Base-by-base conservation (phyloP, 1,140 invertebrate species). In the Drosophila dunni region DNA sequence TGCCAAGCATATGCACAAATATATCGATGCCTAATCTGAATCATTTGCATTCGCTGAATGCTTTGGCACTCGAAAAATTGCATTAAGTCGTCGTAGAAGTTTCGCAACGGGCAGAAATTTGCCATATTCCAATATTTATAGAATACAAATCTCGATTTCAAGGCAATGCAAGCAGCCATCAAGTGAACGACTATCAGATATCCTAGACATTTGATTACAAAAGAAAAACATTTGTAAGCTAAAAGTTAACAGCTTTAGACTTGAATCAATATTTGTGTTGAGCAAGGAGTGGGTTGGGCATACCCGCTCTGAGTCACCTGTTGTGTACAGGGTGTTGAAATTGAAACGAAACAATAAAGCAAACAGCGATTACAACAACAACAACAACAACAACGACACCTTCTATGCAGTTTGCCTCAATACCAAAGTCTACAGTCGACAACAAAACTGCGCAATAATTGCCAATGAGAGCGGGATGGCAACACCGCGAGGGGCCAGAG, bases 381-480 rank as follows among this genome's bases (percentile, higher is more conserved):
- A 42, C 74, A 76, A 83, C 38, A 38, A 79, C 81, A 85, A 79
- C 64, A 76, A 72, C 83, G 82, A 88, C 79, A 85, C 83, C 83
- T 88, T 76, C 62, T 75, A 45, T 75, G 71, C 67, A 75, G 24
- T 64, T 75, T 36, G 67, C 67, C 72, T 62, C 58, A 74, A 62
- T 57, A 62, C 34, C 57, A 54, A 73, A 73, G 75, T 78, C 72
- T 74, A 69, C 71, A 78, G 38, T 60, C 72, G 74, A 62, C 63
- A 67, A 56, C 70, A 85, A 86, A 88, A 88, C 82, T 86, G 82
- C 82, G 82, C 82, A 86, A 65, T 86, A 76, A 88, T 86, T 86
- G 82, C 51, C 57, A 69, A 62, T 62, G 60, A 13, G 42, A 44
- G 17, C 24, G 20, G n/a, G 29, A 38, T 15, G 29, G 29, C 33